Base-by-base conservation (phyloP, 1,140 invertebrate genomes). In the Agrypnia vestita region DNA sequence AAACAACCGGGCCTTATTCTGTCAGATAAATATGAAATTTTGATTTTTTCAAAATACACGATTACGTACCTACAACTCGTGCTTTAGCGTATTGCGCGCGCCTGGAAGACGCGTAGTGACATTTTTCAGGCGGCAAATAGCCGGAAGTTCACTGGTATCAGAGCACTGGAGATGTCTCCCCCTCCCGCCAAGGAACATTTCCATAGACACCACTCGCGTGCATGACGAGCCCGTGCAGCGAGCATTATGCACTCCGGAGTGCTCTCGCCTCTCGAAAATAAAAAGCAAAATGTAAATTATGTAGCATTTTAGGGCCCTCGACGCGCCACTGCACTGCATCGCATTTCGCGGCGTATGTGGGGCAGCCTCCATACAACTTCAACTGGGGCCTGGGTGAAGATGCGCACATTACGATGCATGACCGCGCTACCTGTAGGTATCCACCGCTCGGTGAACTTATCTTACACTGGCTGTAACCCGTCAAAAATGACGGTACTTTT, bases 231-330 rank as follows among this genome's bases (percentile, higher is more conserved):
- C 71, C 72, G 76, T 76, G 46, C 69, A 76, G 53, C 79, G 62
- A 62, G 82, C 61, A 83, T 83, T 83, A 80, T 83, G 82, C 82
- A 71, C 61, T 62, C 21, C 75, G 67, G 25, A 83, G 82, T 80
- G 76, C 62, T 80, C 79, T 67, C 71, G 76, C 71, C 79, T 53
- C 82, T 83, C 51, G 56, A 82, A 76, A 80, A 83, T 83, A 83
- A 83, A 83, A 83, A 83, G 79, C 76, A 83, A 83, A 80, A 83
- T 83, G 82, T 83, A 83, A 83, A 83, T 83, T 80, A 83, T 80
- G 79, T 79, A 78, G 78, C 61, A 76, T 79, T 83, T 83, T 79
- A 79, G 72, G 72, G 62, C 72, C 79, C 79, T 79, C 59, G 17
- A 62, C 62, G 71, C 61, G 47, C 71, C 80, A 72, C 73, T 75